A percentile compares a stretch with the other conserved stretches of the same genome.
These are phyloP conservation scores for Drosophila persimilis DNA, from an alignment of 1,140 invertebrate genomes.

Conservation along the genomic window DNA sequence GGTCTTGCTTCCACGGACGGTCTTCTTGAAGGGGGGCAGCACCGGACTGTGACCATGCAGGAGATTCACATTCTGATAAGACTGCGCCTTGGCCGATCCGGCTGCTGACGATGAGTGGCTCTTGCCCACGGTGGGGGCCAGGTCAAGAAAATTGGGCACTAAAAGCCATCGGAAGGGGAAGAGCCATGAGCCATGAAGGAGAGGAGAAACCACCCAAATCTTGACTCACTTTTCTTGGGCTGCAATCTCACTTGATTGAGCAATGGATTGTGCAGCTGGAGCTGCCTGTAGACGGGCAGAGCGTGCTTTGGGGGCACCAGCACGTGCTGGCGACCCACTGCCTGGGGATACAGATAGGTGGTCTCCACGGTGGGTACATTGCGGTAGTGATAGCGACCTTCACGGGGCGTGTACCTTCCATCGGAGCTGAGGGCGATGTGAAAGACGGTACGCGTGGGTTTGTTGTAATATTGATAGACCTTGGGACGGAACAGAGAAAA, in stretches of 20 bases:
- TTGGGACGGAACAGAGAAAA: slow-evolving; percentile 3
- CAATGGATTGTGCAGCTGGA: slow-evolving; percentile 76
- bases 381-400: slow-evolving; percentile 72
- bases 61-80: slow-evolving; percentile 78
- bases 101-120: slow-evolving; percentile 36
- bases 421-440: slow-evolving; percentile 78
- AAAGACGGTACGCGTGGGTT: slow-evolving; percentile 72
- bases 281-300: slow-evolving; percentile 69
- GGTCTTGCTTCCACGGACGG: slow-evolving; percentile 63
- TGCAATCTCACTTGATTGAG: slow-evolving; percentile 81
- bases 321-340: slow-evolving; percentile 68
- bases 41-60: slow-evolving; percentile 61
- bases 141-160: slow-evolving; percentile 74
- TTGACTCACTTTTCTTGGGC: slow-evolving; percentile 67
- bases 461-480: slow-evolving; percentile 78
- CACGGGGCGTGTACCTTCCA: slow-evolving; percentile 70
- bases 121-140: slow-evolving; percentile 67
- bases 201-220: background rate
- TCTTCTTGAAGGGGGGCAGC: slow-evolving; percentile 66
- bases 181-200: slow-evolving; percentile 1
- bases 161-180: slow-evolving; percentile 1
- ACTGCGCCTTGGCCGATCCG: slow-evolving; percentile 65
- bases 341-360: slow-evolving; percentile 80
- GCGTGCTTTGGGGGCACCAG: slow-evolving; percentile 58
- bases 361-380: slow-evolving; percentile 77